Evolutionary conservation across 2,797 vertebrate species (phyloP).

Genomic region (Mionectes olivaceus): DNA sequence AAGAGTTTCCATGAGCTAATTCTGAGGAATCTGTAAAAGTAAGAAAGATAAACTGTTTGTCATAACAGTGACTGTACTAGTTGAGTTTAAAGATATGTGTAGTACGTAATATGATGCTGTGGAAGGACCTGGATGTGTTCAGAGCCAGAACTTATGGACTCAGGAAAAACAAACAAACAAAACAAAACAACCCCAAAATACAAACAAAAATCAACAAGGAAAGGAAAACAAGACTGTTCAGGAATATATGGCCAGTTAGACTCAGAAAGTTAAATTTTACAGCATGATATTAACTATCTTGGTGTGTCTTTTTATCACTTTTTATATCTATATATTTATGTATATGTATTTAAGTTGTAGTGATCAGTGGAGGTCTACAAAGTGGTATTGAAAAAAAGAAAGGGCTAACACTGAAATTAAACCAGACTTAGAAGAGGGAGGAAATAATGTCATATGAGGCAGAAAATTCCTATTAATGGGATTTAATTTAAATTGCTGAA

Average conservation of each 20-base stretch:
- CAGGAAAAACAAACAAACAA: no score
- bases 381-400: neutral
- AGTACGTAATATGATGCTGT: neutral
- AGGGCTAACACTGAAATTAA: neutral
- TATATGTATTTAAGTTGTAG: neutral
- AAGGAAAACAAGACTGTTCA: neutral
- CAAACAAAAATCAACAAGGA: neutral
- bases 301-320: neutral
- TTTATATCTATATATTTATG: neutral
- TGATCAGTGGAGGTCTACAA: neutral
- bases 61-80: neutral
- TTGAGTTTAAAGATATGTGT: neutral
- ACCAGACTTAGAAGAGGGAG: neutral
- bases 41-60: neutral
- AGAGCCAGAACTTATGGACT: neutral
- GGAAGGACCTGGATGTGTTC: fast-evolving
- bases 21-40: neutral
- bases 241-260: neutral
- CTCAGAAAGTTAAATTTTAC: neutral
- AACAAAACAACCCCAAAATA: no score
- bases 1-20: neutral
- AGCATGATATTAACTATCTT: fast-evolving
- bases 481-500: neutral
- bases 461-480: neutral
- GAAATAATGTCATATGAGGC: neutral